These are phyloP conservation scores for Rhinoptilus africanus DNA, from an alignment of 2,113 vertebrate genomes.

Conservation along the genomic window DNA sequence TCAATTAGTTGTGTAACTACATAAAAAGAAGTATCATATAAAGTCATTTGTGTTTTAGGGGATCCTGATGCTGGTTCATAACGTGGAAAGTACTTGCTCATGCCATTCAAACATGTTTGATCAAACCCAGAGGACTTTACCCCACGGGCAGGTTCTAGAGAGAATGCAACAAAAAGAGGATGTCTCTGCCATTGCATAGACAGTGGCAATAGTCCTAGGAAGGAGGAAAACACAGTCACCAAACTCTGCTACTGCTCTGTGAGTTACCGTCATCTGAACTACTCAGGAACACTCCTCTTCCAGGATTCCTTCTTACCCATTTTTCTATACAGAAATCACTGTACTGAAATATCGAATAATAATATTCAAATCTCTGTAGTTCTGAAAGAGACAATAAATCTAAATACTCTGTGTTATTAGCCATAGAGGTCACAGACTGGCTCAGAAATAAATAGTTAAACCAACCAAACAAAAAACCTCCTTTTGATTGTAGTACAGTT, in stretches of 20 bases:
- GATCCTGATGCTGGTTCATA: neutral
- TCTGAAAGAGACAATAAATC: neutral
- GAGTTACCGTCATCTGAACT: neutral
- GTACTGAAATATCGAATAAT: neutral
- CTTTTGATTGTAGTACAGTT: neutral
- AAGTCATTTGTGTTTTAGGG: neutral
- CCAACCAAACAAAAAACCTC: neutral
- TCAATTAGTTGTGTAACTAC: slow-evolving; percentile 38
- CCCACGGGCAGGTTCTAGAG: neutral
- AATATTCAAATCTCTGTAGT: neutral
- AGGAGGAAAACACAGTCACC: neutral
- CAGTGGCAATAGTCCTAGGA: neutral
- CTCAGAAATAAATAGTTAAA: neutral
- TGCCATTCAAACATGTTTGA: neutral
- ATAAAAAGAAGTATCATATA: neutral
- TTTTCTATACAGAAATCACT: neutral
- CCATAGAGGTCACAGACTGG: neutral
- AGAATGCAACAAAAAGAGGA: too few species aligned
- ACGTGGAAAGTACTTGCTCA: neutral
- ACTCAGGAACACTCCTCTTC: neutral
- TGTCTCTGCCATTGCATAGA: neutral
- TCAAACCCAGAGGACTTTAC: neutral
- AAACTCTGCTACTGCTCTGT: neutral
- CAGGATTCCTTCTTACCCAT: neutral
- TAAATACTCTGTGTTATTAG: neutral